Evolutionary conservation across 1,140 invertebrate species (phyloP).

Genomic region (Acyrthosiphon pisum): DNA sequence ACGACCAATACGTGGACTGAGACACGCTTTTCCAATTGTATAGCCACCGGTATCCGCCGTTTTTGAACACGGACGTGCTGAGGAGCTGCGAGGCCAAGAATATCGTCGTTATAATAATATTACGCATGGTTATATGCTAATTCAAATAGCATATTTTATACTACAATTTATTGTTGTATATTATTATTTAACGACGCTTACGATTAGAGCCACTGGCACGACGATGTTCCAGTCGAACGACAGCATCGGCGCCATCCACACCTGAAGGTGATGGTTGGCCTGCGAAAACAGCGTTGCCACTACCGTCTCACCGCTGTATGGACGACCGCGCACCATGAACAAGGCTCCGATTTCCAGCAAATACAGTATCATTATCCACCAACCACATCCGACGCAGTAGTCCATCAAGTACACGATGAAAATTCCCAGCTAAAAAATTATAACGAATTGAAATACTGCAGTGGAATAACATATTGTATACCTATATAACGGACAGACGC

Average conservation of each 20-base stretch:
- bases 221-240: conserved; percentile 90
- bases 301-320: conserved; percentile 82
- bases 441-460: neutral
- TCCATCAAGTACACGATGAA: conserved; percentile 85
- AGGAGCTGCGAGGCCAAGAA: conserved; percentile 67
- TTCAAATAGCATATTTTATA: neutral
- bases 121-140: neutral
- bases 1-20: conserved; percentile 74
- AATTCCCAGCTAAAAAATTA: conserved; percentile 73
- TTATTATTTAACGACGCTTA: conserved; percentile 63
- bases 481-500: too few species aligned
- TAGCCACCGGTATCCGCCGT: conserved; percentile 75
- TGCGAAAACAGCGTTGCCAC: conserved; percentile 70
- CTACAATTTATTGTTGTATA: neutral
- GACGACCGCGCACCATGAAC: conserved; percentile 82
- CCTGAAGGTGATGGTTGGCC: conserved; percentile 66
- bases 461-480: too few species aligned
- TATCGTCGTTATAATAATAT: neutral
- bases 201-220: conserved; percentile 78
- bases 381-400: conserved; percentile 79
- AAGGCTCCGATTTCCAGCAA: conserved; percentile 78
- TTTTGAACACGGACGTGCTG: conserved; percentile 79
- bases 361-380: conserved; percentile 86
- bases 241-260: conserved; percentile 74
- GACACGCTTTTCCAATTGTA: conserved; percentile 72